Conservation (phyloP, 2,113 vertebrate genomes). For the Aegotheles bennettii region DNA sequence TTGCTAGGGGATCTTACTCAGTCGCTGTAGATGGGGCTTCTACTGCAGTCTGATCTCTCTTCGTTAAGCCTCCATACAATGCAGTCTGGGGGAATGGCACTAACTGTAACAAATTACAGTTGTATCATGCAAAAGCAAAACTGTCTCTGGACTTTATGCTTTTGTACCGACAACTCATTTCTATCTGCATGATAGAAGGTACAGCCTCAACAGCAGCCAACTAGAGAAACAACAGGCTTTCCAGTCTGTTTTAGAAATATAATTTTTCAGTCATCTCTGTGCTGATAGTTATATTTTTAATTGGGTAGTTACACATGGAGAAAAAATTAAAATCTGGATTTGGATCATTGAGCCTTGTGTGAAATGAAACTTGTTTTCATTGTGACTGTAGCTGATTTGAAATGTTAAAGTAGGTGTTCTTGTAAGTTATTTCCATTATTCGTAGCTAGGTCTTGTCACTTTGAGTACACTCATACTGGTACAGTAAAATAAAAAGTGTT, state of each 20-base stretch:
- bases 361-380: background rate
- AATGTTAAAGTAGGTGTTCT: background rate
- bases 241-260: background rate
- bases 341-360: background rate
- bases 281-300: background rate
- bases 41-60: background rate
- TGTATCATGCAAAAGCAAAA: background rate
- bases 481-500: background rate
- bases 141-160: background rate
- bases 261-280: background rate
- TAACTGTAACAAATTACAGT: background rate
- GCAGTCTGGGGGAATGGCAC: too few relatives aligned
- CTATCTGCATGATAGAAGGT: background rate
- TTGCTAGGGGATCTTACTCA: background rate
- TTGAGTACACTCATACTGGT: background rate
- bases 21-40: background rate
- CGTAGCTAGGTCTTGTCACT: background rate
- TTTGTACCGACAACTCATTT: background rate
- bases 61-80: background rate
- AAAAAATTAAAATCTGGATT: background rate
- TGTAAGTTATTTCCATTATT: background rate
- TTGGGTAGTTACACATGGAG: background rate
- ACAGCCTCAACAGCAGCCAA: background rate
- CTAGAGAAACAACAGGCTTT: background rate
- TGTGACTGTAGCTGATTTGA: background rate